A percentile compares a stretch with the other conserved stretches of the same genome.
Conservation (phyloP, 2,797 vertebrate genomes). For the Platyrinchus mystaceus region DNA sequence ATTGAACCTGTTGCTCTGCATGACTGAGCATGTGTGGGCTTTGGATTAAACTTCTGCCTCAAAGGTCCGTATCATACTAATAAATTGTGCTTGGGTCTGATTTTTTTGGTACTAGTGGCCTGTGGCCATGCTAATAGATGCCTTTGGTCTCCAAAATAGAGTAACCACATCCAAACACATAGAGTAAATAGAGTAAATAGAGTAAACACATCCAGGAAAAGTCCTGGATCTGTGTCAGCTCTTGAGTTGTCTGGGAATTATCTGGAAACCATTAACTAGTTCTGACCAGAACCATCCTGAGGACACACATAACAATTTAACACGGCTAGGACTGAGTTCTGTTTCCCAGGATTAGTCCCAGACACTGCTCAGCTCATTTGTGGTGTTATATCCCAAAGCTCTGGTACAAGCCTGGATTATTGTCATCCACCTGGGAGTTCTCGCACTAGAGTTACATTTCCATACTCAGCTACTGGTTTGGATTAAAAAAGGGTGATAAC, state of each 20-base stretch:
- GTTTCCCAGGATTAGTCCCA: neutral
- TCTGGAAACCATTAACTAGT: neutral
- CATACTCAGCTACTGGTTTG: neutral
- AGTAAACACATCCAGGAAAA: neutral
- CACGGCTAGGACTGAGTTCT: neutral
- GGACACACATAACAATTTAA: neutral
- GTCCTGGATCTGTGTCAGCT: neutral
- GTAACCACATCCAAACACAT: neutral
- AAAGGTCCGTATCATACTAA: neutral
- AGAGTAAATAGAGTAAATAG: too few species aligned
- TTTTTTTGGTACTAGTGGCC: neutral
- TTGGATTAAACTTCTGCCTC: neutral
- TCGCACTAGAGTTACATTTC: neutral
- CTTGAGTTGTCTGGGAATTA: neutral
- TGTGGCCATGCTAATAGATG: neutral
- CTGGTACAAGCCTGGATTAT: neutral
- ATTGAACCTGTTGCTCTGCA: neutral
- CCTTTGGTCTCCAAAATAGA: neutral
- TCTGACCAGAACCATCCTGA: neutral
- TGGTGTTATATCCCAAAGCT: neutral
- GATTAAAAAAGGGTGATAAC: neutral
- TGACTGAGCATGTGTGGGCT: accelerated
- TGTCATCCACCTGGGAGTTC: neutral
- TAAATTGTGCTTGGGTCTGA: neutral
- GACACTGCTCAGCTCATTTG: neutral